Conservation (phyloP, 2,113 vertebrate genomes). For the Silurus asotus region DNA sequence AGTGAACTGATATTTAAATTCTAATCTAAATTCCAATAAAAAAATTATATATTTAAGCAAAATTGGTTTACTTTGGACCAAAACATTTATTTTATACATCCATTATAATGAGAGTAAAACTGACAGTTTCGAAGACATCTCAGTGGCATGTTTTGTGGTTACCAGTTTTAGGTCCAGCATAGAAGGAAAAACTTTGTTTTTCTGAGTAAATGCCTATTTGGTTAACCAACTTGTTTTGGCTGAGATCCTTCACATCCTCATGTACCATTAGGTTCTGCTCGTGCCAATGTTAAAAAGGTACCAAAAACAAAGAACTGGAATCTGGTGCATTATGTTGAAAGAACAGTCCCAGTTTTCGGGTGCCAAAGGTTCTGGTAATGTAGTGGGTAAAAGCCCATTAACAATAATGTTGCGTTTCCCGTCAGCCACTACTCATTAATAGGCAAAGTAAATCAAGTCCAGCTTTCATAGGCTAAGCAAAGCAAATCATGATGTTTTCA, state of each 20-base stretch:
- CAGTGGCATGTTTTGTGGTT: neutral
- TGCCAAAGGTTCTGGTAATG: conserved; percentile 11
- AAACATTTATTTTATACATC: too few species aligned
- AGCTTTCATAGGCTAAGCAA: conserved; percentile 36
- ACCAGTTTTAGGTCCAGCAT: conserved; percentile 13
- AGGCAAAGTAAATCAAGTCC: conserved; percentile 23
- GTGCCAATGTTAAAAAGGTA: neutral
- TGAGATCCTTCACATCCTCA: neutral
- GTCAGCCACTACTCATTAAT: conserved; percentile 29
- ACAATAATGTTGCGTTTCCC: neutral
- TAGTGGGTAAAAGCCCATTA: neutral
- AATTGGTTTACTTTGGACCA: too few species aligned
- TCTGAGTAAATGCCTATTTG: conserved; percentile 1
- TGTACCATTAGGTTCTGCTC: conserved; percentile 12
- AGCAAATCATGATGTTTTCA: conserved; percentile 29
- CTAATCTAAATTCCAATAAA: neutral
- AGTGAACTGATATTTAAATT: neutral
- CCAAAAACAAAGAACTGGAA: neutral
- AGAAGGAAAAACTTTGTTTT: conserved; percentile 17
- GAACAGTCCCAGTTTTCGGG: neutral
- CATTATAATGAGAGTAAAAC: neutral
- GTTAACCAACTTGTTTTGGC: conserved; percentile 10
- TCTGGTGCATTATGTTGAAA: neutral
- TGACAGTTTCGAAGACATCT: neutral
- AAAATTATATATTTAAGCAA: neutral